A percentile compares a stretch with the other conserved stretches of the same genome.
Evolutionary conservation across 2,888 invertebrate species (phyloP).

Genomic region (Drosophila imparisetae): DNA sequence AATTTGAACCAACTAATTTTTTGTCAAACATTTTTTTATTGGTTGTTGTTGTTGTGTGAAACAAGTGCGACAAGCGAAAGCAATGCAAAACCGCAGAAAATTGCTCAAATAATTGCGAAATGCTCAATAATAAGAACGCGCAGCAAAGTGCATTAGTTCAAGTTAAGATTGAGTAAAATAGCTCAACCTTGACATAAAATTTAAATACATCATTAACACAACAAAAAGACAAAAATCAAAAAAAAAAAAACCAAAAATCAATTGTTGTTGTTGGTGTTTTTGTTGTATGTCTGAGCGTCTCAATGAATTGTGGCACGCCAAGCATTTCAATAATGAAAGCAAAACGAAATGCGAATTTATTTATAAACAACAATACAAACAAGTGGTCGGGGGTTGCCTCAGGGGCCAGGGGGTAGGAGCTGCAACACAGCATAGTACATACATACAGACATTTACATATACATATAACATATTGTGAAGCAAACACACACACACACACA

Average conservation of each 20-base stretch:
- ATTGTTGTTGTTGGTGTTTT: constrained; percentile 9
- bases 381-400: constrained; percentile 23
- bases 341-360: constrained; percentile 36
- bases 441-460: constrained; percentile 16
- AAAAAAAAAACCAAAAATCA: background rate
- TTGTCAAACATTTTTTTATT: constrained; percentile 2
- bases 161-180: constrained; percentile 19
- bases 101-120: background rate
- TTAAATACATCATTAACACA: constrained; percentile 10
- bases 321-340: constrained; percentile 56
- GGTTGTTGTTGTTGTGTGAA: constrained; percentile 19
- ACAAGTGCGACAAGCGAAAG: constrained; percentile 2
- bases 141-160: constrained; percentile 24
- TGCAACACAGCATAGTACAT: constrained; percentile 15
- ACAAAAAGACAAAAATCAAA: constrained; percentile 1
- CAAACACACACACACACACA: constrained; percentile 20
- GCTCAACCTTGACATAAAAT: constrained; percentile 26
- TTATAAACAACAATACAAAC: constrained; percentile 44
- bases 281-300: background rate
- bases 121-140: background rate
- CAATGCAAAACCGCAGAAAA: background rate
- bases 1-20: background rate
- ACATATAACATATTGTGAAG: constrained; percentile 52
- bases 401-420: background rate
- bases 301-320: constrained; percentile 54